Evolutionary conservation across 2,797 vertebrate species (phyloP).

Genomic region (Sebastes variabilis): DNA sequence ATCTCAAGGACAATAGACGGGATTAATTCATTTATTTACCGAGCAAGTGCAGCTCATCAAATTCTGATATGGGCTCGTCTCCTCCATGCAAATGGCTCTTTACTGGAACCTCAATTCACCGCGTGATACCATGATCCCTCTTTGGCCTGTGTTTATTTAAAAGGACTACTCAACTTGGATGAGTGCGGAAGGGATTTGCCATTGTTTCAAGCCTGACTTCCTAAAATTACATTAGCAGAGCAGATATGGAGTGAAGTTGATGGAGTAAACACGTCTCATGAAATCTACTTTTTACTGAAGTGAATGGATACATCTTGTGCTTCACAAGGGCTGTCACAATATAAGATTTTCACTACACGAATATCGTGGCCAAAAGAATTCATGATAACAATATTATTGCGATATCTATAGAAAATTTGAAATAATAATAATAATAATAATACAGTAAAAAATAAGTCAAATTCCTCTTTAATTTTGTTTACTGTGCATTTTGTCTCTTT

Average conservation of each 20-base stretch:
- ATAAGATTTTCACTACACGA: no score
- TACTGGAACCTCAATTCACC: constrained; percentile 17
- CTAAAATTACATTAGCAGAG: not conserved
- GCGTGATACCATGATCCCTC: not conserved
- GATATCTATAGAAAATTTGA: no score
- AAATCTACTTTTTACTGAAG: constrained; percentile 12
- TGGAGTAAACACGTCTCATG: not conserved
- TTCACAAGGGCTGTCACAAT: no score
- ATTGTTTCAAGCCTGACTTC: not conserved
- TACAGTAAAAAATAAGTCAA: no score
- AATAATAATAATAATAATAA: no score
- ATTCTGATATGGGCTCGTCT: constrained; percentile 55
- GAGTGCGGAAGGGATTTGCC: not conserved
- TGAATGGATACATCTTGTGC: not conserved
- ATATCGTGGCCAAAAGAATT: no score
- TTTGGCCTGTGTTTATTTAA: constrained; percentile 31
- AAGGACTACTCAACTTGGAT: constrained; percentile 26
- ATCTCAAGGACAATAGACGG: constrained; percentile 78
- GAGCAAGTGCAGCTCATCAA: constrained; percentile 70
- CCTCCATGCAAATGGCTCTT: constrained; percentile 66
- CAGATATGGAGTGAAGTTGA: not conserved
- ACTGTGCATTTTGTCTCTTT: not conserved
- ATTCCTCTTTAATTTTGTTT: not conserved
- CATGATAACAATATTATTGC: no score
- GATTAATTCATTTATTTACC: constrained; percentile 80